Base-by-base conservation (phyloP, 92 coral and sea anemone species). In the Virgularia gustaviana region DNA sequence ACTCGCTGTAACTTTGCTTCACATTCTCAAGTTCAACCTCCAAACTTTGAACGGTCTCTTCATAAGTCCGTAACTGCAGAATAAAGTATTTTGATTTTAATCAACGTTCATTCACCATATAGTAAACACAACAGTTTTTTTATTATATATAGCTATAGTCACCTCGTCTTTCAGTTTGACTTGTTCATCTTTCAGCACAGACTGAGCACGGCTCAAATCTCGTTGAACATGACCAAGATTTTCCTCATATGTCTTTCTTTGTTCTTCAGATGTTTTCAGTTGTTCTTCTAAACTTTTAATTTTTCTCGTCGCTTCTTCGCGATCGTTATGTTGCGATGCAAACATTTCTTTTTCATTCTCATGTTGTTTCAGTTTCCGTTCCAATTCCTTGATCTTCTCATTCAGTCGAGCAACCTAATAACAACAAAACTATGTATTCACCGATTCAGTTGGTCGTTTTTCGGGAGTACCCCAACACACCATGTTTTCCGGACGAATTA, bases 41-140 rank as follows among this genome's bases (percentile, higher is more conserved):
- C 31, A 94, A 80, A 36, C 84, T 86, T 39, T 74, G 99, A 2
- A 87, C 81, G 1, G 90, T 83, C 65, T 94, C 99, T 57, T 94
- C 99, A 60, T 87, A 89, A 9, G 86, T 85, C 49, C 83, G 83
- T 52, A 94, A 91, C 99, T 94, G 42, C 20, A 74, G 24, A 3
- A 18, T 33, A 19, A 39, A 63, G 2, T 32, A 60, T 19, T 16
- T 13, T 13, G 0, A 56, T 49, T 20, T 2, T 2, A 49, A 49
- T 27, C 5, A 4, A 49, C 3, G 23, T 20, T 49, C 23, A 47
- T 47, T n/a, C n/a, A n/a, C n/a, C n/a, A 43, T 4, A 43, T 13
- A 16, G 0, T 43, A 2, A 22, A n/a, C n/a, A n/a, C 51, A 4
- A 22, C 20, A 43, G 51, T 2, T 4, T 43, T 43, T 4, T 13